Evolutionary conservation across 2,797 vertebrate species (phyloP), one percentile per base, ranked within the genome.

Genomic region (Zalophus californianus): DNA sequence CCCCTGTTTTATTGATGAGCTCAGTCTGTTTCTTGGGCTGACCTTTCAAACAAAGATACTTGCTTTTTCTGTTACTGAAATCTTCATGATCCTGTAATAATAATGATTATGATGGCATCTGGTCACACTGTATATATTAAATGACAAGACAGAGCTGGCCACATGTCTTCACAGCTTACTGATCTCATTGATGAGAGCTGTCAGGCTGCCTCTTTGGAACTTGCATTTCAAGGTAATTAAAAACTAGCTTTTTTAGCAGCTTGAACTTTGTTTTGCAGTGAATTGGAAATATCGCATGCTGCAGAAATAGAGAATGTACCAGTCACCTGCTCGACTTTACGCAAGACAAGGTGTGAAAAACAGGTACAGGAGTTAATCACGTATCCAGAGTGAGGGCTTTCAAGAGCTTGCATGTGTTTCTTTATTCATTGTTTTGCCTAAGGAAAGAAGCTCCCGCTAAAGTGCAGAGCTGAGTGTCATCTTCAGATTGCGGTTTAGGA

Each of bases 41-140:
- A 98, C 88, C 84, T 98, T 98, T 97, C 91, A 95, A 93, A 97
- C n/a, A 70, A 91, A 98, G 85, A 21, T 84, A 93, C 93, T 98
- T 97, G 94, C 29, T 91, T 91, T 96, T 62, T 95, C 82, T 97
- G 86, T 84, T 95, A 54, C 79, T 90, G 77, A 93, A 97, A 98
- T 84, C 48, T 97, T 97, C 98, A 93, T 96, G 94, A 97, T 97
- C 95, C 86, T 91, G 68, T 94, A 98, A 97, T 92, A 68, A 98
- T 72, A 97, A 96, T 80, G 97, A 70, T 98, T 98, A 97, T 48
- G 70, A 95, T 70, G 66, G 73, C 52, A 95, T 97, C 92, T 97
- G 95, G 97, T 97, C 94, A 89, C 41, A 66, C 21, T 79, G 75
- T 86, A 56, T 90, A 66, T 89, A 88, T 94, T 96, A 97, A 97